Conservation (phyloP, 2,113 vertebrate genomes). For the Burhinus bistriatus region DNA sequence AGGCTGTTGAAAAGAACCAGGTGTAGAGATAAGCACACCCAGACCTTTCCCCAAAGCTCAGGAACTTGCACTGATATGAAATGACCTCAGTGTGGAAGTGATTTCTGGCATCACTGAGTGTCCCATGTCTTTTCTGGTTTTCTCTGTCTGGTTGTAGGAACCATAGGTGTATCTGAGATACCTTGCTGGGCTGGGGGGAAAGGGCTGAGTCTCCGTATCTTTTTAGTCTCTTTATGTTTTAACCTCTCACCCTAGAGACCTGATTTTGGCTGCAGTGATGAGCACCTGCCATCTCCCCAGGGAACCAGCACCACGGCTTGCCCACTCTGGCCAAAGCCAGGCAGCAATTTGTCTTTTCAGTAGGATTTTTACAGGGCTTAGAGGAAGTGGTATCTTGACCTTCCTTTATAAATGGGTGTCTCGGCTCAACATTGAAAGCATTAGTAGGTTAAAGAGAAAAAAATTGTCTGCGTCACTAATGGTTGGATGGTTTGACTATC, state of each 20-base stretch:
- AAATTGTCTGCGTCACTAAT: not conserved
- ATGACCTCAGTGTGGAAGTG: not conserved
- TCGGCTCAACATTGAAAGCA: not conserved
- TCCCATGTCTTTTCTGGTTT: not conserved
- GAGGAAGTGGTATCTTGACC: not conserved
- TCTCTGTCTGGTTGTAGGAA: not conserved
- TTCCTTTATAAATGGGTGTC: not conserved
- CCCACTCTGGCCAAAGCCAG: not conserved
- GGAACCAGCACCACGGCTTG: not conserved
- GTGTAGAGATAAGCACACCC: not conserved
- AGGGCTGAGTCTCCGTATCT: not conserved
- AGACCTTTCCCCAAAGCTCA: not conserved
- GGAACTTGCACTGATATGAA: not conserved
- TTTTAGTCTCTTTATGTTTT: not conserved
- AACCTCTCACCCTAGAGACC: not conserved
- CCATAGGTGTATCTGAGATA: fast-evolving
- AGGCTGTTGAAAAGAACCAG: not conserved
- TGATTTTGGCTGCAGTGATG: not conserved
- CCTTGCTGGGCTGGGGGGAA: not conserved
- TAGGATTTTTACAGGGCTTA: not conserved
- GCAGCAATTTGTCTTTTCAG: not conserved
- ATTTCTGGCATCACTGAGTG: not conserved
- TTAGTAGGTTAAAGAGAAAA: not conserved
- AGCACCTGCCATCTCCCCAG: not conserved
- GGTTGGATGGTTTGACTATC: not conserved